These are phyloP conservation scores for Myotis pilosus DNA, from an alignment of 2,797 vertebrate genomes.

Conservation along the genomic window DNA sequence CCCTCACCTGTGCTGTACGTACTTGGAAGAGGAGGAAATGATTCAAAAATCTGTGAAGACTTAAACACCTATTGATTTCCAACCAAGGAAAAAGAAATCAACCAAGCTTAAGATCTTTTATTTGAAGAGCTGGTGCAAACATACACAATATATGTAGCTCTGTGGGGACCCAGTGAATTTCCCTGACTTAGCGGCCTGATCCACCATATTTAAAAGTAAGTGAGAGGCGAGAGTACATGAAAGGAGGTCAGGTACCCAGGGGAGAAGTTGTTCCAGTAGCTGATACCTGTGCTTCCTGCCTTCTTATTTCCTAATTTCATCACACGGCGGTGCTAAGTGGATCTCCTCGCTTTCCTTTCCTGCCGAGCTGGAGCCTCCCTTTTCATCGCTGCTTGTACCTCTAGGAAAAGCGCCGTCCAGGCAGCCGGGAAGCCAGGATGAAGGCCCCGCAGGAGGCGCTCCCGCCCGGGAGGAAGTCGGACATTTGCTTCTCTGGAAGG, in stretches of 20 bases:
- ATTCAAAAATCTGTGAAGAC: constrained; percentile 50
- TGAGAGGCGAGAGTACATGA: constrained; percentile 39
- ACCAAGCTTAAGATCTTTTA: constrained; percentile 19
- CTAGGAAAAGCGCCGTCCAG: constrained; percentile 25
- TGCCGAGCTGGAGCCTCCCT: constrained; percentile 8
- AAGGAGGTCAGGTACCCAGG: constrained; percentile 32
- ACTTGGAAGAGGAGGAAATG: not conserved
- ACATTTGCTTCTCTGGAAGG: constrained; percentile 57
- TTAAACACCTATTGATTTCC: constrained; percentile 53
- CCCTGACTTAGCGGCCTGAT: not conserved
- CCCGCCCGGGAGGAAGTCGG: constrained; percentile 27
- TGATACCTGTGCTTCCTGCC: constrained; percentile 31
- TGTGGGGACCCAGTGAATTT: constrained; percentile 22
- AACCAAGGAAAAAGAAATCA: not conserved
- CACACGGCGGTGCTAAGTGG: not conserved
- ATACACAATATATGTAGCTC: constrained; percentile 30
- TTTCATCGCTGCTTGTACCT: constrained; percentile 19
- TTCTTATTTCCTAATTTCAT: constrained; percentile 34
- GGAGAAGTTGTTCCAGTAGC: constrained; percentile 43
- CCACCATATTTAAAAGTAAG: constrained; percentile 41
- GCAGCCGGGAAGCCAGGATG: not conserved
- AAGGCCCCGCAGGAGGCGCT: constrained; percentile 3
- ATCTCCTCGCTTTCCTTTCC: constrained; percentile 19
- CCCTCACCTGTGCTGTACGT: not conserved
- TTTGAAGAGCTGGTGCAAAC: constrained; percentile 45